A percentile compares a stretch with the other conserved stretches of the same genome.
phyloP scores from a whole-genome alignment of 2,888 invertebrate species.

The Cordylochernes scorpioides region DNA sequence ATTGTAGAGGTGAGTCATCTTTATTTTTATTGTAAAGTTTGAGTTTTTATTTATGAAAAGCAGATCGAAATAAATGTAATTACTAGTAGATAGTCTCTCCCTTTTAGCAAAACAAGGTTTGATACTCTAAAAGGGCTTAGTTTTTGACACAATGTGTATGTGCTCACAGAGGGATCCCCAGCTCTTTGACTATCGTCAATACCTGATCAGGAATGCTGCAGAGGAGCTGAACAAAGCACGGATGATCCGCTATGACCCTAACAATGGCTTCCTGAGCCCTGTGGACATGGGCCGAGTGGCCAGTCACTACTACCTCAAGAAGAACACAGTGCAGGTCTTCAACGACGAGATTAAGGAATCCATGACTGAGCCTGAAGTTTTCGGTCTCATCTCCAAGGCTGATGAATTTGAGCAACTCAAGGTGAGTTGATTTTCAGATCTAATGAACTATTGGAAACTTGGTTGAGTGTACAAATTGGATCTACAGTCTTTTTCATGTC shows the following conservation, averaged over 20 bases:
- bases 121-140: too few species aligned
- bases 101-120: too few species aligned
- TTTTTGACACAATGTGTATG: too few species aligned
- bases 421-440: too few species aligned
- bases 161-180: constrained; percentile 41
- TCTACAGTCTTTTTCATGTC: too few species aligned
- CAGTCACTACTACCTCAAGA: constrained; percentile 88
- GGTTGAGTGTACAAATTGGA: too few species aligned
- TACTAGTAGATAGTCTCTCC: too few species aligned
- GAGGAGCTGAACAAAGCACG: constrained; percentile 60
- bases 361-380: constrained; percentile 58
- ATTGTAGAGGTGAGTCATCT: constrained; percentile 27
- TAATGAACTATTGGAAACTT: too few species aligned
- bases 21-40: too few species aligned
- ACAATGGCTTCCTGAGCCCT: constrained; percentile 42
- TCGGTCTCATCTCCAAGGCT: constrained; percentile 69
- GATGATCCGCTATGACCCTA: constrained; percentile 72
- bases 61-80: too few species aligned
- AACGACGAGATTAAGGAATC: constrained; percentile 35
- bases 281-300: constrained; percentile 77
- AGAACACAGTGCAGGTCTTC: constrained; percentile 60
- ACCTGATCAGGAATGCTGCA: constrained; percentile 51
- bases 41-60: too few species aligned
- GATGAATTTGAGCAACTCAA: constrained; percentile 88
- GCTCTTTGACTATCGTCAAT: constrained; percentile 44